phyloP scores from a whole-genome alignment of 1,140 invertebrate genomes.

The Drosophila mayri region DNA sequence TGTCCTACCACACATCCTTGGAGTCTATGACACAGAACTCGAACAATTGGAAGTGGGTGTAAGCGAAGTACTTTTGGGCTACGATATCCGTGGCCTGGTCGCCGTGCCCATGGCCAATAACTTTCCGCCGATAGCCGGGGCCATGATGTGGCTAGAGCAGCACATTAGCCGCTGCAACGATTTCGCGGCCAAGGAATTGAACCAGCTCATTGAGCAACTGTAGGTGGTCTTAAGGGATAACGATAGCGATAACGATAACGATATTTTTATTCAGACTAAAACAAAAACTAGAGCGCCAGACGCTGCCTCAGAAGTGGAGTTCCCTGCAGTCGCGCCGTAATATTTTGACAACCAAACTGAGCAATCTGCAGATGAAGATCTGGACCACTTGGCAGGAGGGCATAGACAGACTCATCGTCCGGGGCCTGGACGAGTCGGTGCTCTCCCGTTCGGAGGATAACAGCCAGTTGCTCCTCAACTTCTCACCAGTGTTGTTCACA shows the following conservation, averaged over 20 bases:
- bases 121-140: constrained; percentile 90
- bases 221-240: too few species aligned
- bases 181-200: constrained; percentile 61
- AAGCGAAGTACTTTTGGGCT: constrained; percentile 51
- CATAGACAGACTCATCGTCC: constrained; percentile 63
- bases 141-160: constrained; percentile 89
- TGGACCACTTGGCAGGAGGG: constrained; percentile 73
- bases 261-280: constrained; percentile 35
- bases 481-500: constrained; percentile 68
- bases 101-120: constrained; percentile 86
- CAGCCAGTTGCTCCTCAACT: constrained; percentile 57
- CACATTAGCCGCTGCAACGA: constrained; percentile 71
- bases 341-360: constrained; percentile 76
- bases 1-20: constrained; percentile 70
- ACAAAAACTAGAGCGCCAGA: constrained; percentile 38
- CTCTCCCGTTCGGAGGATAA: constrained; percentile 31
- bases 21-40: constrained; percentile 64
- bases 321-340: constrained; percentile 64
- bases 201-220: constrained; percentile 56
- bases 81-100: constrained; percentile 59
- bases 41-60: constrained; percentile 69
- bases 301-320: constrained; percentile 45
- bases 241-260: too few species aligned
- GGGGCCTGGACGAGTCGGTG: constrained; percentile 64
- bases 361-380: constrained; percentile 76